Evolutionary conservation across 1,140 invertebrate genomes (phyloP), one percentile per base, ranked within the genome.

Genomic region (Macrosteles quadrilineatus): DNA sequence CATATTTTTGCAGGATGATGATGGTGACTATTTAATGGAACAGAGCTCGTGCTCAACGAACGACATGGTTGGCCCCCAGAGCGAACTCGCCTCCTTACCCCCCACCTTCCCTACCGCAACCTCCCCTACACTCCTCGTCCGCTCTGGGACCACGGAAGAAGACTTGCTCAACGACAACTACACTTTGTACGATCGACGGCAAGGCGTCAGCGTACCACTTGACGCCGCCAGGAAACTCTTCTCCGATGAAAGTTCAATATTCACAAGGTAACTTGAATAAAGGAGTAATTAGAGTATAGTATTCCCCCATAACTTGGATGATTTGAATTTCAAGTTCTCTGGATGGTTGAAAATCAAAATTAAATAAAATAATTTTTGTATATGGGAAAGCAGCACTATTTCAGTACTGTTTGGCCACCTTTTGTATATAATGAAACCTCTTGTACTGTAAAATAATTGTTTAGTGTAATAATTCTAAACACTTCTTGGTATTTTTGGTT

Each of bases 241-340:
- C 9, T 43, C 68, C 11, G 53, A 74, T 69, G 71, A 74, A 66
- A 71, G 59, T 62, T 70, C 73, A 0, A 68, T 68, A 36, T 73
- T 71, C 40, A 73, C 59, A 11, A 70, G 66, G 72, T 73, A 55
- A 50, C 32, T 59, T 23, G n/a, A n/a, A n/a, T n/a, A n/a, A n/a
- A n/a, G n/a, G n/a, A n/a, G n/a, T n/a, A n/a, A n/a, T n/a, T n/a
- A n/a, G n/a, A n/a, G n/a, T n/a, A n/a, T n/a, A n/a, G n/a, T n/a
- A n/a, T n/a, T n/a, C n/a, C n/a, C n/a, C n/a, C n/a, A n/a, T n/a
- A n/a, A n/a, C n/a, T n/a, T n/a, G n/a, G n/a, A n/a, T n/a, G n/a
- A n/a, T n/a, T n/a, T n/a, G n/a, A n/a, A n/a, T n/a, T n/a, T n/a
- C n/a, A n/a, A n/a, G n/a, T n/a, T n/a, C n/a, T n/a, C n/a, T n/a